Conservation (phyloP, 2,113 vertebrate species). For the Pao palembangensis region DNA sequence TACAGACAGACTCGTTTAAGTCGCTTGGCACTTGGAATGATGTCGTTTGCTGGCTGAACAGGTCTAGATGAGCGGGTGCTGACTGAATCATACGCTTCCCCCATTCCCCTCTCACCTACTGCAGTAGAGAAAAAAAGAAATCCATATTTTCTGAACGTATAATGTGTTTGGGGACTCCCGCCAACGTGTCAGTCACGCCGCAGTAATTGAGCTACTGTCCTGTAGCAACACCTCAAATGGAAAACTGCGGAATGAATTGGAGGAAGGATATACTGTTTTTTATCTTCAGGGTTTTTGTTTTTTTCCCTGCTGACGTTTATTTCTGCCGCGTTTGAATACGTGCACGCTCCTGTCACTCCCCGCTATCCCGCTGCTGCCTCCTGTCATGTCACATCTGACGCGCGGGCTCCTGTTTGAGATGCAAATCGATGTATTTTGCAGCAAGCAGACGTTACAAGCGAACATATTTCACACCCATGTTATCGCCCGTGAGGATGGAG, state of each 20-base stretch:
- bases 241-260: background rate
- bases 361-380: constrained; percentile 24
- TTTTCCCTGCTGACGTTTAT: background rate
- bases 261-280: background rate
- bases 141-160: constrained; percentile 14
- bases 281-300: background rate
- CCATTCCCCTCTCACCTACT: constrained; percentile 57
- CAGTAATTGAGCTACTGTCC: background rate
- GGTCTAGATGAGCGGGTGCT: background rate
- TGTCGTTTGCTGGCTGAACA: constrained; percentile 27
- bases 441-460: background rate
- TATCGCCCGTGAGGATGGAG: too few species aligned
- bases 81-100: background rate
- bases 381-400: constrained; percentile 11
- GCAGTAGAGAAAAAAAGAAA: constrained; percentile 17
- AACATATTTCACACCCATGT: background rate
- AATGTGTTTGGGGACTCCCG: constrained; percentile 4
- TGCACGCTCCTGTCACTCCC: constrained; percentile 10
- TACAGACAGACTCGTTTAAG: constrained; percentile 29
- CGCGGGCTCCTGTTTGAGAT: background rate
- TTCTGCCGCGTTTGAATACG: background rate
- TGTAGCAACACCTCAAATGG: background rate
- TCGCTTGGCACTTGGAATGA: constrained; percentile 16
- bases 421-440: constrained; percentile 5
- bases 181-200: background rate